Base-by-base conservation (phyloP, 2,797 vertebrate species). In the Sebastolobus altivelis region DNA sequence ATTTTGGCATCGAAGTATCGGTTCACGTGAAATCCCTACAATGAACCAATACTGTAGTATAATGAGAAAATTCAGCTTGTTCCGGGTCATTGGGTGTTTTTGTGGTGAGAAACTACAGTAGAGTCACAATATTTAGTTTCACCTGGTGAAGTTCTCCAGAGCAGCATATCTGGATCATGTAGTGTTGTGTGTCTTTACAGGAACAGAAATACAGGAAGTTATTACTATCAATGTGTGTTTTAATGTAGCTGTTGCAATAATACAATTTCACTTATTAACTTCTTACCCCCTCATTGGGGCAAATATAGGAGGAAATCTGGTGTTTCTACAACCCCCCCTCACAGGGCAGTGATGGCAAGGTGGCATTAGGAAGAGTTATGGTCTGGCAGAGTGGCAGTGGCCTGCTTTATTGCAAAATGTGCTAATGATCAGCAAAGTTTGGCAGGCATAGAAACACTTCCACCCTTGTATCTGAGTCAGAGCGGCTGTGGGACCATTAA, bases 401-500 rank as follows among this genome's bases (percentile, higher is more conserved):
- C 2, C 49, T 76, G 65, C 43, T 70, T 81, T 61, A 70, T 61
- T 25, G 70, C 75, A 77, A 66, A 43, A 58, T 75, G 74, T 58
- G 43, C 78, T 89, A 88, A 88, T 90, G 83, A 90, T 81, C 75
- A 37, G 71, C 56, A 59, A 38, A 56, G 63, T 74, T 79, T 80
- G 75, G 72, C 61, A 25, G 73, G 76, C 83, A 85, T 72, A 80
- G 77, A 79, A 87, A 89, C 78, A 87, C 75, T 72, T 77, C 81
- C 49, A 69, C n/a, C 11, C 58, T 27, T 65, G 38, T 60, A 27
- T 70, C 52, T 75, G 49, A 80, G 75, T 84, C 77, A 84, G 54
- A 65, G 56, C 61, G 33, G 33, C 58, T 56, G 63, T n/a, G 22
- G 40, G 8, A 31, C 55, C 20, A 46, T 68, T 72, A 74, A 54